Base-by-base conservation (phyloP, 2,888 invertebrate genomes). In the Phymatocera aterrima region DNA sequence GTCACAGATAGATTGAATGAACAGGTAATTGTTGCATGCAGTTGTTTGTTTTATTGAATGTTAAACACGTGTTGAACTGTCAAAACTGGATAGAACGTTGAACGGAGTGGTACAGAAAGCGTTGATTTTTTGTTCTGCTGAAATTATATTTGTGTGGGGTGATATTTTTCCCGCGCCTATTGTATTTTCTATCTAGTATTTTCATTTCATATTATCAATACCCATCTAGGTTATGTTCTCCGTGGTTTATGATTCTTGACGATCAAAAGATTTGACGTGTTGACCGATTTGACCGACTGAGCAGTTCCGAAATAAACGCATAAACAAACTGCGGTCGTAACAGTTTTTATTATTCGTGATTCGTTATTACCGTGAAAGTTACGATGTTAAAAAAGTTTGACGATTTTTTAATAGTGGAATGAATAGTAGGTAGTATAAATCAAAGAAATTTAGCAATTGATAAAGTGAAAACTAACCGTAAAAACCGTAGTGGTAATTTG, bases 151-250 rank as follows among this genome's bases (percentile, higher is more conserved):
- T n/a, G 5, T 8, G 28, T 68, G 68, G 46, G 43, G 68, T 34
- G 8, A 68, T 28, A 43, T 68, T 46, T n/a, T 68, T 68, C 68
- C 68, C 68, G 68, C n/a, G n/a, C n/a, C n/a, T n/a, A n/a, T n/a
- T n/a, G n/a, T n/a, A n/a, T n/a, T n/a, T n/a, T n/a, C n/a, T n/a
- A n/a, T n/a, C n/a, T n/a, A n/a, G n/a, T n/a, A n/a, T n/a, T n/a
- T n/a, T n/a, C n/a, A n/a, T n/a, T n/a, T n/a, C n/a, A n/a, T n/a
- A n/a, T n/a, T n/a, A n/a, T n/a, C n/a, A n/a, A n/a, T n/a, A n/a
- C n/a, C n/a, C n/a, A n/a, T n/a, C n/a, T n/a, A n/a, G n/a, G n/a
- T n/a, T n/a, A n/a, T n/a, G n/a, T n/a, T n/a, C n/a, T n/a, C n/a
- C n/a, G n/a, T n/a, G n/a, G n/a, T n/a, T n/a, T n/a, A n/a, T n/a